Base-by-base conservation (phyloP, 2,797 vertebrate genomes). In the Molossus alvarezi region DNA sequence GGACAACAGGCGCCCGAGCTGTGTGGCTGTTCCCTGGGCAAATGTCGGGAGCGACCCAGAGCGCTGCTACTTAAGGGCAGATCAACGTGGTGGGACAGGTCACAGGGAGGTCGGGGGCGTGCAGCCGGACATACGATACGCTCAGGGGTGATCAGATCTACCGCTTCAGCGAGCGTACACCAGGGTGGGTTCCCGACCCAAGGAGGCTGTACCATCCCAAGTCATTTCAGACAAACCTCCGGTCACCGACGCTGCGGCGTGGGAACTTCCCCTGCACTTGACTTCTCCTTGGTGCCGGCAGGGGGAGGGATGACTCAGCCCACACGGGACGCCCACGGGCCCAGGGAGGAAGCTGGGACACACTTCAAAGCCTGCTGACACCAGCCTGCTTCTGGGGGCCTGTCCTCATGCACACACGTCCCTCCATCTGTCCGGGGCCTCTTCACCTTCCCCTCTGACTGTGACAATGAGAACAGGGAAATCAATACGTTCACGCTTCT, bases 351-450 rank as follows among this genome's bases (percentile, higher is more conserved):
- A 57, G 48, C 65, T 90, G 73, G 94, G 88, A n/a, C 37, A 15
- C 0, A 17, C 51, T 87, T 48, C 95, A 89, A 93, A 94, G 81
- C 77, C 94, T 83, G 84, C 82, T 2, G 79, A 73, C 27, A 6
- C 15, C 82, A 72, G 64, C 13, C 48, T 55, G 77, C 67, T 69
- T 72, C 91, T 64, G 79, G 1, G 27, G 41, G 71, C 33, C 51
- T 45, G 87, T 87, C 71, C 93, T 94, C 51, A 94, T 20, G 87
- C 81, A 45, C 48, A 10, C 37, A 37, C 92, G 51, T 87, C 94
- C 93, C 96, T 94, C 90, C 91, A 83, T 86, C 25, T 93, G 91
- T 65, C 84, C 95, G 96, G 60, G 91, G n/a, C 65, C 88, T 96
- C 90, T 92, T 97, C 73, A 86, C 91, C 92, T 94, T 75, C 60